Percentiles rank a stretch among this genome's conserved stretches.
Conservation (phyloP, 2,113 vertebrate species). For the Sander vitreus region DNA sequence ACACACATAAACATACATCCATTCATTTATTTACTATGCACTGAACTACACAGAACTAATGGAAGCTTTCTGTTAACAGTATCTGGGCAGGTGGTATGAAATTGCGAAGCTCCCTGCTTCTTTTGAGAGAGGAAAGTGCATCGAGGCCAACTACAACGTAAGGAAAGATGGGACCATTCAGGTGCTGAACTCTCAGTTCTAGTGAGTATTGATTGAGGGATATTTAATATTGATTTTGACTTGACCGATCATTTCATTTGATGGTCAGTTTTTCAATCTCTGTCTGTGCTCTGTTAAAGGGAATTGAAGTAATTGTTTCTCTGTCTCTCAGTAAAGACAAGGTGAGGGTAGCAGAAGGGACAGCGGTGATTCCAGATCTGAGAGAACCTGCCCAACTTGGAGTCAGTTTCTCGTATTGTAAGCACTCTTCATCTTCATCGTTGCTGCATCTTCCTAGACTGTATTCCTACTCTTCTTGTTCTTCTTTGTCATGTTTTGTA, state of each 20-base stretch:
- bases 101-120: constrained; percentile 80
- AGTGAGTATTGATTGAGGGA: constrained; percentile 60
- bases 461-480: background rate
- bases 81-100: constrained; percentile 85
- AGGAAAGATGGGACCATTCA: constrained; percentile 75
- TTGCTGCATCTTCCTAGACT: background rate
- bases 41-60: background rate
- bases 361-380: constrained; percentile 79
- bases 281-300: too few species aligned
- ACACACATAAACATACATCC: background rate
- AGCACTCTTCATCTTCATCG: constrained; percentile 60
- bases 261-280: background rate
- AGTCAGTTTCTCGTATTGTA: constrained; percentile 90
- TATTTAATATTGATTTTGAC: background rate
- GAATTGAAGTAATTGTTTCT: background rate
- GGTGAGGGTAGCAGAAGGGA: constrained; percentile 82
- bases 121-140: constrained; percentile 82
- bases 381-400: constrained; percentile 86
- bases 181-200: constrained; percentile 68
- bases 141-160: constrained; percentile 77
- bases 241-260: background rate
- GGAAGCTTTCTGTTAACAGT: constrained; percentile 59
- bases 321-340: constrained; percentile 78
- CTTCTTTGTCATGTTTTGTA: background rate
- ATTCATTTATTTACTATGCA: rapidly evolving